Conservation (phyloP, 1,140 invertebrate genomes). For the Apolygus lucorum region DNA sequence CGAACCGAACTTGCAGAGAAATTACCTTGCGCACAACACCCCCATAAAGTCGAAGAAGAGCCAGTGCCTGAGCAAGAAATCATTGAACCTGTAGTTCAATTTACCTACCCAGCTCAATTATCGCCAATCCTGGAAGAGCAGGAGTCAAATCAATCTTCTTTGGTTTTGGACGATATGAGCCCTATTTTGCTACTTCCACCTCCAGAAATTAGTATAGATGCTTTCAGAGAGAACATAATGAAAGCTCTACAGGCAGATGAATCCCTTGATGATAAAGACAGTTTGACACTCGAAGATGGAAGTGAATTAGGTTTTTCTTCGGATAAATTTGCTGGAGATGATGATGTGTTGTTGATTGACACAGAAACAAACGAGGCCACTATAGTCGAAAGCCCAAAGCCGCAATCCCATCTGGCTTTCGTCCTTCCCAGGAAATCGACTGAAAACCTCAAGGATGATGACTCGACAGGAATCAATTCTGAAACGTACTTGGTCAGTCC, state of each 20-base stretch:
- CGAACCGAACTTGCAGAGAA: conserved; percentile 60
- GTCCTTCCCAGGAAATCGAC: conserved; percentile 19
- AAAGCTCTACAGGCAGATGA: conserved; percentile 28
- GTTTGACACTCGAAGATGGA: conserved; percentile 29
- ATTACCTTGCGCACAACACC: conserved; percentile 49
- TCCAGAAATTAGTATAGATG: conserved; percentile 21
- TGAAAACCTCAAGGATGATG: conserved; percentile 4
- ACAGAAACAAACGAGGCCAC: conserved; percentile 46
- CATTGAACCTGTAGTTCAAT: conserved; percentile 29
- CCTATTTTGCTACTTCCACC: conserved; percentile 23
- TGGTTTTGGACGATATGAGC: conserved; percentile 28
- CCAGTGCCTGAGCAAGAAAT: conserved; percentile 29
- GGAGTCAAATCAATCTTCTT: conserved; percentile 34
- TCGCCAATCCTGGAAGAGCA: conserved; percentile 55
- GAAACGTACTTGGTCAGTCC: conserved; percentile 28
- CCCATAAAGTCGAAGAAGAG: conserved; percentile 38
- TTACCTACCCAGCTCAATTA: conserved; percentile 40
- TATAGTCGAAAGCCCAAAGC: conserved; percentile 40
- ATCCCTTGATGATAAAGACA: conserved; percentile 25
- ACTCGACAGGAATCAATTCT: conserved; percentile 17
- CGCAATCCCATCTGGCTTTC: conserved; percentile 33
- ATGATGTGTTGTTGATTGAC: conserved; percentile 48
- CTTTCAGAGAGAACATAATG: conserved; percentile 33
- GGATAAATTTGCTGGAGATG: conserved; percentile 33
- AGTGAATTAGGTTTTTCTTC: conserved; percentile 26